Evolutionary conservation across 1,140 invertebrate genomes (phyloP), one percentile per base, ranked within the genome.

Genomic region (Ooceraea biroi): DNA sequence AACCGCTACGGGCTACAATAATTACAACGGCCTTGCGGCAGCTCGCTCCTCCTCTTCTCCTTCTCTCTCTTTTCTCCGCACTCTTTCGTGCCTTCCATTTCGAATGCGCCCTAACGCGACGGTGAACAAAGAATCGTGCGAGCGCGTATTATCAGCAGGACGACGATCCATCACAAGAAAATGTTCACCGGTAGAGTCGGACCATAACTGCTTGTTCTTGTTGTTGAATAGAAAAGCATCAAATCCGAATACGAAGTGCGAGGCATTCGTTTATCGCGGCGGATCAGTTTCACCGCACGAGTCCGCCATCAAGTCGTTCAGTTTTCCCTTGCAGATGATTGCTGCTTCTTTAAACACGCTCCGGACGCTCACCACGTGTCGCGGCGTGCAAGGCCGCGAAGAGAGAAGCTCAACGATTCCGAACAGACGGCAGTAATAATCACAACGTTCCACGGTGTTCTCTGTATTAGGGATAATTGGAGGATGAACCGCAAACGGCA

Each of bases 381-480:
- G 27, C 86, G 55, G 52, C 80, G 83, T 57, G 74, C 55, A 82
- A 85, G 61, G 36, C 72, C 63, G 19, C n/a, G n/a, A n/a, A n/a
- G n/a, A 50, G n/a, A 50, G 41, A 58, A 78, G 57, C 65, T 48
- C 80, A 84, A 84, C 85, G 78, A 89, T 89, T 77, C 87, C 58
- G 73, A 89, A 89, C 58, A 82, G 76, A 73, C 57, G 63, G 30
- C 71, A 72, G 82, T 89, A 90, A 88, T 89, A 89, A 91, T 90
- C n/a, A n/a, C n/a, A 91, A 91, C 89, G 85, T 88, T 88, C 50
- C 68, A 89, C 83, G 82, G 86, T 90, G 77, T 89, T 88, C 85
- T 89, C 89, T 85, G 89, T 88, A 89, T 91, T 88, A 89, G 88
- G 86, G 85, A 91, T 91, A 91, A 91, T 91, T 91, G 90, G 90